Evolutionary conservation across 2,888 invertebrate species (phyloP), one percentile per base, ranked within the genome.

Genomic region (Agriopis leucophaearia): DNA sequence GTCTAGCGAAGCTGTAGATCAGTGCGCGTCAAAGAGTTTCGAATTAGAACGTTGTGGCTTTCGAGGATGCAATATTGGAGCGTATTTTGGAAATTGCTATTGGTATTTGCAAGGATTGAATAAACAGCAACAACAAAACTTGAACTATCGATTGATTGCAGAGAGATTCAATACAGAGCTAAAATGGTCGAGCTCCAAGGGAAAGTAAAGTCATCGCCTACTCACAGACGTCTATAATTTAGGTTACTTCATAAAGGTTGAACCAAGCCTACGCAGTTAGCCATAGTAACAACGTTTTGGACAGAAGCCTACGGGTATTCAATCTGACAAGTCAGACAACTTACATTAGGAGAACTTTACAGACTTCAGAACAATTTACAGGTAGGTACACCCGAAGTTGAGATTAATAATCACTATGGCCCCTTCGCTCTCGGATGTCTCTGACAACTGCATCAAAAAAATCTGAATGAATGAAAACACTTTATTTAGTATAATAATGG

Each of bases 1-100:
- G 12, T 18, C 18, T 27, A 48, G 48, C 12, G 12, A 48, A 7
- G 18, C 48, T 75, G 69, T 77, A 76, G 81, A 74, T 78, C 78
- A 80, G 72, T 72, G 67, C 54, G 69, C 69, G 56, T 70, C 71
- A 73, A 71, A 69, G 69, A 72, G 67, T 65, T 51, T 56, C 15
- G 36, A 64, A 48, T 69, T 54, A 36, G 57, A 65, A 38, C 57
- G 5, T 12, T 48, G 59, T 40, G n/a, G 63, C 57, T 54, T 54
- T 55, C 38, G 15, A 60, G 40, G 56, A 64, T 60, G 59, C 68
- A 59, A 68, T 64, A 56, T 55, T 50, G 54, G 10, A 48, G n/a
- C 42, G 62, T 67, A 40, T 57, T 57, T 57, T 48, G 8, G 44
- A 64, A 50, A 50, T 13, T 16, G 36, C 38, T 61, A 48, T 61